Evolutionary conservation across 2,113 vertebrate genomes (phyloP).

Genomic region (Seriola aureovittata): DNA sequence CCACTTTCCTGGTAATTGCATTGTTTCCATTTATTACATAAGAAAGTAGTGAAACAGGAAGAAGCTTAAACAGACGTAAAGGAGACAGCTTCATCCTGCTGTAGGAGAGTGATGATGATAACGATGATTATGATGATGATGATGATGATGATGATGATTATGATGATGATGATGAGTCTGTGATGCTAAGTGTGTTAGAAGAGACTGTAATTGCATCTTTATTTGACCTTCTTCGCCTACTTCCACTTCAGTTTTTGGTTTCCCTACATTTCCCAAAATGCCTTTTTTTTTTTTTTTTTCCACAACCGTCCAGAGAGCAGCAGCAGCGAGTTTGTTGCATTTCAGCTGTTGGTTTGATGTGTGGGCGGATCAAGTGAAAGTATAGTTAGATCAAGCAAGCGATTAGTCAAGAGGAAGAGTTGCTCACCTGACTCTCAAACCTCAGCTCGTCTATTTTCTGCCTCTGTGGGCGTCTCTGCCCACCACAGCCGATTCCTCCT

Average conservation of each 20-base stretch:
- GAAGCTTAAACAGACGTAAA: neutral
- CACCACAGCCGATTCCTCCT: slow-evolving; percentile 40
- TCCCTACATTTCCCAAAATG: slow-evolving; percentile 45
- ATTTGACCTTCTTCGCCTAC: neutral
- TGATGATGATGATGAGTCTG: neutral
- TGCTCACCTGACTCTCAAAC: slow-evolving; percentile 74
- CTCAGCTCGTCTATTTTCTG: slow-evolving; percentile 62
- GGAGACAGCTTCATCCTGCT: neutral
- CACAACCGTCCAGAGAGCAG: neutral
- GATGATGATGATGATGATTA: neutral
- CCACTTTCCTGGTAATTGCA: slow-evolving; percentile 11
- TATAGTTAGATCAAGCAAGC: slow-evolving; percentile 48
- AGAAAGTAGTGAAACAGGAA: neutral
- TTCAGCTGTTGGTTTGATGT: slow-evolving; percentile 6
- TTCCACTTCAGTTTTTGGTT: neutral
- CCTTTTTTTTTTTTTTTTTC: neutral
- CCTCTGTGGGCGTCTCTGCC: slow-evolving; percentile 67
- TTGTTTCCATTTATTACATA: slow-evolving; percentile 41
- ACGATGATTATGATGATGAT: neutral
- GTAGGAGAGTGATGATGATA: neutral
- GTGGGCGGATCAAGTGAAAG: slow-evolving; percentile 51
- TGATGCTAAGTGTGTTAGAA: no score
- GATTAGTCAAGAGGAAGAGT: slow-evolving; percentile 71
- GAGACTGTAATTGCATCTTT: neutral
- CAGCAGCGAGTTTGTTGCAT: slow-evolving; percentile 17